Evolutionary conservation across 2,113 vertebrate genomes (phyloP).

Genomic region (Nycticorax nycticorax): DNA sequence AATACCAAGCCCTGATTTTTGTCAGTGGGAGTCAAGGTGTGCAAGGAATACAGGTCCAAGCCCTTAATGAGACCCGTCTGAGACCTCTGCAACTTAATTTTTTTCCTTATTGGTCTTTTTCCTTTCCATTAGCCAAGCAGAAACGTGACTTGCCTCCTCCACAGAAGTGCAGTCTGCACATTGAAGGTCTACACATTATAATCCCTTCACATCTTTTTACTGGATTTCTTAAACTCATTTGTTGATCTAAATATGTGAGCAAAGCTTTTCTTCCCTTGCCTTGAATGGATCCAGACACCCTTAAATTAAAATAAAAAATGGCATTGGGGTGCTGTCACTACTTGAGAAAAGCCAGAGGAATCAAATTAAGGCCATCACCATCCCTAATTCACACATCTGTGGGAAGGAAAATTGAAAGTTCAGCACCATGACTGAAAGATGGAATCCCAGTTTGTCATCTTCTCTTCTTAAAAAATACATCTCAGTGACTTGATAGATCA

Average conservation of each 20-base stretch:
- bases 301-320: conserved; percentile 41
- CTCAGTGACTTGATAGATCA: not conserved
- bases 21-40: not conserved
- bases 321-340: conserved; percentile 23
- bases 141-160: not conserved
- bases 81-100: not conserved
- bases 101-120: not conserved
- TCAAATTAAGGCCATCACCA: conserved; percentile 8
- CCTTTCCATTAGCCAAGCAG: not conserved
- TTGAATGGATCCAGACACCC: not conserved
- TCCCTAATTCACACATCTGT: conserved; percentile 17
- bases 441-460: conserved; percentile 24
- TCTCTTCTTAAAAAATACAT: conserved; percentile 3
- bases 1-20: not conserved
- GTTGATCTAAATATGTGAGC: not conserved
- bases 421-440: not conserved
- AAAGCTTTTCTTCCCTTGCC: not conserved
- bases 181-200: not conserved
- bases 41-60: not conserved
- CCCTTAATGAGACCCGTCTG: not conserved
- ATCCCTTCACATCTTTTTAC: not conserved
- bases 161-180: not conserved
- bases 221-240: conserved; percentile 17
- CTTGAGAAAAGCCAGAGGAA: conserved; percentile 61
- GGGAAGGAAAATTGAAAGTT: conserved; percentile 49